A percentile compares a stretch with the other conserved stretches of the same genome.
Conservation (phyloP, 2,113 vertebrate species). For the Camelus dromedarius region DNA sequence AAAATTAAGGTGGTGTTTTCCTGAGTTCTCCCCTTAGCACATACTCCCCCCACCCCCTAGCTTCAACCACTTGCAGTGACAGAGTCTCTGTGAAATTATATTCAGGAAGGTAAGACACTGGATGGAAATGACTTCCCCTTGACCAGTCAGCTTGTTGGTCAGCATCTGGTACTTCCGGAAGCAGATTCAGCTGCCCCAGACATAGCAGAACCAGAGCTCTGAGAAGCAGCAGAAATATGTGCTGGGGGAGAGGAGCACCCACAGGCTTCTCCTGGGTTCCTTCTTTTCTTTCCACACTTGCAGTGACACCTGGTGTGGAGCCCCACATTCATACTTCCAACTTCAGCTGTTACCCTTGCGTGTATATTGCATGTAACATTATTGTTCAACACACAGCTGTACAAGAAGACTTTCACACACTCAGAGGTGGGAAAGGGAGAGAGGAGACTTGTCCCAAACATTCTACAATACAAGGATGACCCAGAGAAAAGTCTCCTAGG, state of each 20-base stretch:
- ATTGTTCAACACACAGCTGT: neutral
- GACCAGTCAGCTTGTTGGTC: neutral
- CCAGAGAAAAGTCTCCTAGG: neutral
- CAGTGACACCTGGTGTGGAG: neutral
- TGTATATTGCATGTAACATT: neutral
- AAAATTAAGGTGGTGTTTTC: neutral
- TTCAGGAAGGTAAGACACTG: neutral
- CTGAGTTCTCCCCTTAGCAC: neutral
- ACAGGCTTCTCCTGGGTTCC: neutral
- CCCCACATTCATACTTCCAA: neutral
- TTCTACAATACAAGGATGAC: neutral
- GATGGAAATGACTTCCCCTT: neutral
- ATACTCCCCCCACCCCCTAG: neutral
- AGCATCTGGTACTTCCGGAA: neutral
- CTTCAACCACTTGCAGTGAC: neutral
- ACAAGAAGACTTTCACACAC: neutral
- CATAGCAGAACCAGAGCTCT: fast-evolving
- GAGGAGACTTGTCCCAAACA: neutral
- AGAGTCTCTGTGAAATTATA: neutral
- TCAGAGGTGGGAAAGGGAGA: neutral
- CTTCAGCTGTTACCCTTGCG: neutral
- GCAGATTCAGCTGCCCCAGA: neutral
- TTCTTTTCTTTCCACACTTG: neutral
- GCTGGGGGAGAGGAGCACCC: neutral
- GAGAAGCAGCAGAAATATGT: neutral